phyloP scores from a whole-genome alignment of 1,140 invertebrate species.

The Drosophila ercepeae region DNA sequence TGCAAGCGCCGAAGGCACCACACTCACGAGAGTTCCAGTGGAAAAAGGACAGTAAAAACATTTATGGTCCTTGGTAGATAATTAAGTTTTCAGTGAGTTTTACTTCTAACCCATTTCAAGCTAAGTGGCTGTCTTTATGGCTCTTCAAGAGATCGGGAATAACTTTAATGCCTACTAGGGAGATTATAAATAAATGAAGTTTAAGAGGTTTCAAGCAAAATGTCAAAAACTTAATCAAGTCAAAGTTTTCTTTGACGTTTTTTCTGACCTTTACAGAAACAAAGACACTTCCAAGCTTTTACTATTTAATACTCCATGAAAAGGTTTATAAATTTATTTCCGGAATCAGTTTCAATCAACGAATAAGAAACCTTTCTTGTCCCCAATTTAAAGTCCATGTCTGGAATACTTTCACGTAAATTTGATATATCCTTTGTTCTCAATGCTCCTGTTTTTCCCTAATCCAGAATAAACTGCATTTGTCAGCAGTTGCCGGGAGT shows the following conservation, averaged over 20 bases:
- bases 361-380: too few relatives aligned
- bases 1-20: conserved; percentile 30
- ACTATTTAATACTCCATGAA: too few relatives aligned
- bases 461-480: conserved; percentile 32
- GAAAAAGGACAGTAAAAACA: conserved; percentile 51
- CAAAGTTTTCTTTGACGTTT: neutral
- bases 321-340: too few relatives aligned
- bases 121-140: conserved; percentile 33
- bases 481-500: conserved; percentile 52
- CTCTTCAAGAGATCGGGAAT: neutral
- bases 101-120: conserved; percentile 21
- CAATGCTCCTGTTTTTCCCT: neutral
- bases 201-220: neutral
- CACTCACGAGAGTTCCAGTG: neutral
- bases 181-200: conserved; percentile 2
- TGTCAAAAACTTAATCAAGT: neutral
- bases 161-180: conserved; percentile 9
- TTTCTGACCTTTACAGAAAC: neutral
- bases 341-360: too few relatives aligned
- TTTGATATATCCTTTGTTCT: conserved; percentile 10
- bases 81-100: conserved; percentile 60
- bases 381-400: neutral
- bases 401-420: conserved; percentile 13
- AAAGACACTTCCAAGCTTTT: too few relatives aligned
- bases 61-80: conserved; percentile 59